phyloP scores from a whole-genome alignment of 2,113 vertebrate species.

The Aphyosemion australe region DNA sequence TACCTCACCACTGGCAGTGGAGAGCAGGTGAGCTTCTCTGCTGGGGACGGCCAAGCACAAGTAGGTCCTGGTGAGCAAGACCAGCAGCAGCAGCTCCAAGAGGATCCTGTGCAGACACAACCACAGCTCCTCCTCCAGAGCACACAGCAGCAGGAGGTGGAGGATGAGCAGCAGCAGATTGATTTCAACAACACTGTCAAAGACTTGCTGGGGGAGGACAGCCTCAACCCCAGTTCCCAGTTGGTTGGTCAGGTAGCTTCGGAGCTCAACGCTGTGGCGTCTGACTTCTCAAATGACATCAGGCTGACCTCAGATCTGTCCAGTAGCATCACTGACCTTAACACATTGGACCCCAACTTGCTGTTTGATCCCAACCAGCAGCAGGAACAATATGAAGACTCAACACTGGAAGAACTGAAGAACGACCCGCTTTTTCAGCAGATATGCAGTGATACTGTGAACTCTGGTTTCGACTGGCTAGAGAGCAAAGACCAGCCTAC shows the following conservation, averaged over 20 bases:
- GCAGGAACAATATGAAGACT: conserved; percentile 97
- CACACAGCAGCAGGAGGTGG: conserved; percentile 73
- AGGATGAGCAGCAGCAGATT: conserved; percentile 84
- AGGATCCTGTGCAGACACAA: conserved; percentile 64
- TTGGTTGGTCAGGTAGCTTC: conserved; percentile 92
- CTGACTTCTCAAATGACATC: conserved; percentile 95
- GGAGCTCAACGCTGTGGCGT: conserved; percentile 88
- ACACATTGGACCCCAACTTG: conserved; percentile 95
- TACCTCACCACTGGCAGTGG: conserved; percentile 89
- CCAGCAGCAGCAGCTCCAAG: conserved; percentile 75
- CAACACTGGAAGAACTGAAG: conserved; percentile 99
- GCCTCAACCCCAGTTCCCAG: conserved; percentile 92
- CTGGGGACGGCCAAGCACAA: conserved; percentile 93
- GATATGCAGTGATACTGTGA: conserved; percentile 98
- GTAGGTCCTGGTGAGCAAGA: conserved; percentile 84
- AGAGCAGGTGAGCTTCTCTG: conserved; percentile 88
- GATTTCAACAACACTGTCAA: conserved; percentile 98
- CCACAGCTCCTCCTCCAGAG: conserved; percentile 75
- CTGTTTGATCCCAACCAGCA: conserved; percentile 97
- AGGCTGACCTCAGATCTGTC: conserved; percentile 97
- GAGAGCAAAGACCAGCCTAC: conserved; percentile 99
- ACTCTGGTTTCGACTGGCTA: conserved; percentile 98
- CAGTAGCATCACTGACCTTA: conserved; percentile 99
- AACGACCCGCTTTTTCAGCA: conserved; percentile 99
- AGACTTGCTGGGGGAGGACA: conserved; percentile 92